Conservation (phyloP, 1,140 invertebrate species). For the Temnothorax longispinosus region DNA sequence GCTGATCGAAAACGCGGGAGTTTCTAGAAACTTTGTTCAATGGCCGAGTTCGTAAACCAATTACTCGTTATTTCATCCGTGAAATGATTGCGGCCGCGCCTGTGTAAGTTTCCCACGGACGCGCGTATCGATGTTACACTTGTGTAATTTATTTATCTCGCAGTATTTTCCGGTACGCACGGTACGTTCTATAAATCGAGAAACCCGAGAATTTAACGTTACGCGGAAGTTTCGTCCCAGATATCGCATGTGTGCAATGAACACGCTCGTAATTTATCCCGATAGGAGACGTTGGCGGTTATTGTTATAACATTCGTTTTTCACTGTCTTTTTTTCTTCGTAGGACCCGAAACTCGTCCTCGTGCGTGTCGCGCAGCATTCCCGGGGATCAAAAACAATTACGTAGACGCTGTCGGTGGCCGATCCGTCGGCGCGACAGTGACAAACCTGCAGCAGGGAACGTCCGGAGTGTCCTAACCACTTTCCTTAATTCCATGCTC, state of each 20-base stretch:
- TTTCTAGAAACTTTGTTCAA: conserved; percentile 41
- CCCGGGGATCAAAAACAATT: conserved; percentile 2
- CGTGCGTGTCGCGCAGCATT: not conserved
- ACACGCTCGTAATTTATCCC: not conserved
- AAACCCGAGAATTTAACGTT: conserved; percentile 29
- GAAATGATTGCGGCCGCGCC: conserved; percentile 44
- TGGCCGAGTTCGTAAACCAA: conserved; percentile 54
- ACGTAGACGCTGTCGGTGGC: not conserved
- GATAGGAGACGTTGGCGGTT: not conserved
- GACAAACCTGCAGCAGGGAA: not conserved
- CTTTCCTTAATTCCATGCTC: conserved; percentile 22
- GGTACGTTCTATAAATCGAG: conserved; percentile 14
- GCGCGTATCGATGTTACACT: conserved; percentile 4
- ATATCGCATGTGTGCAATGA: not conserved
- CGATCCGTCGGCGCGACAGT: conserved; percentile 6
- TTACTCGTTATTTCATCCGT: conserved; percentile 53
- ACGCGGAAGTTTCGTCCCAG: not conserved
- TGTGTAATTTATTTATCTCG: conserved; percentile 51
- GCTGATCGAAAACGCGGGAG: conserved; percentile 25
- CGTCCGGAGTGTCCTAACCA: not conserved
- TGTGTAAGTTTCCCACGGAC: conserved; percentile 27
- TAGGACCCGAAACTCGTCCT: too few species aligned
- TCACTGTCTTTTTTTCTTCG: not conserved
- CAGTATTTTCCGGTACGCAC: not conserved
- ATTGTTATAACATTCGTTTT: not conserved